phyloP scores from a whole-genome alignment of 2,888 invertebrate species.

The Xylota sylvarum region DNA sequence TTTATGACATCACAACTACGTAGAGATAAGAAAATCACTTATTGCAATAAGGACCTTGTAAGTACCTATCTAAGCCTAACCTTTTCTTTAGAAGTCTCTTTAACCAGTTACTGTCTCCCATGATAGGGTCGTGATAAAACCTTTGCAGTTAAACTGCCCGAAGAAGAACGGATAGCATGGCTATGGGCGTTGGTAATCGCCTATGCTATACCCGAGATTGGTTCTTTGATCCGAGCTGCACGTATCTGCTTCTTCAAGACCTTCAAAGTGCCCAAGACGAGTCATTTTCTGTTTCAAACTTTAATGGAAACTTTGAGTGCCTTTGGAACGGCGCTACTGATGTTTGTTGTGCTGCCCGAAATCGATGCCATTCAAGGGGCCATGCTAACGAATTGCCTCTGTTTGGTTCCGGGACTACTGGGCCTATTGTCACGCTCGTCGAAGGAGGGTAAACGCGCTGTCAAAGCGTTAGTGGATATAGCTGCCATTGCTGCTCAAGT shows the following conservation, averaged over 20 bases:
- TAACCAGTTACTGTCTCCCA: conserved; percentile 35
- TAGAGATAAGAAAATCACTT: conserved; percentile 90
- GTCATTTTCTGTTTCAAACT: conserved; percentile 87
- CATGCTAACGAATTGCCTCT: conserved; percentile 98
- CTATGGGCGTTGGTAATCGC: conserved; percentile 96
- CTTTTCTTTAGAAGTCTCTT: neutral
- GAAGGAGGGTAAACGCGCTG: conserved; percentile 91
- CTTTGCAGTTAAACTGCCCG: conserved; percentile 92
- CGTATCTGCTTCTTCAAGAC: conserved; percentile 97
- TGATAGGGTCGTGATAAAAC: conserved; percentile 94
- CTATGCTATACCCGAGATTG: conserved; percentile 95
- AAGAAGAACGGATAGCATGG: conserved; percentile 95
- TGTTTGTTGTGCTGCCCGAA: conserved; percentile 95
- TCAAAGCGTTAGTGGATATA: conserved; percentile 93
- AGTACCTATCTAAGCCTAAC: conserved; percentile 79
- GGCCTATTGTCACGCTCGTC: conserved; percentile 93
- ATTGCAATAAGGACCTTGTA: conserved; percentile 95
- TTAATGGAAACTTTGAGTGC: conserved; percentile 95
- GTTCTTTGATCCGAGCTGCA: conserved; percentile 92
- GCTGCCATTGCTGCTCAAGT: conserved; percentile 95
- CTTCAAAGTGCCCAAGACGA: conserved; percentile 88
- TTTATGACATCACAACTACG: conserved; percentile 96
- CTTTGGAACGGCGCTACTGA: conserved; percentile 93
- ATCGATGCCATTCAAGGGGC: conserved; percentile 97
- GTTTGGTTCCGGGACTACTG: conserved; percentile 91